Evolutionary conservation across 35 echinoderm and acorn worm species (phyloP), one percentile per base, ranked within the genome.

Genomic region (Amphiura filiformis): DNA sequence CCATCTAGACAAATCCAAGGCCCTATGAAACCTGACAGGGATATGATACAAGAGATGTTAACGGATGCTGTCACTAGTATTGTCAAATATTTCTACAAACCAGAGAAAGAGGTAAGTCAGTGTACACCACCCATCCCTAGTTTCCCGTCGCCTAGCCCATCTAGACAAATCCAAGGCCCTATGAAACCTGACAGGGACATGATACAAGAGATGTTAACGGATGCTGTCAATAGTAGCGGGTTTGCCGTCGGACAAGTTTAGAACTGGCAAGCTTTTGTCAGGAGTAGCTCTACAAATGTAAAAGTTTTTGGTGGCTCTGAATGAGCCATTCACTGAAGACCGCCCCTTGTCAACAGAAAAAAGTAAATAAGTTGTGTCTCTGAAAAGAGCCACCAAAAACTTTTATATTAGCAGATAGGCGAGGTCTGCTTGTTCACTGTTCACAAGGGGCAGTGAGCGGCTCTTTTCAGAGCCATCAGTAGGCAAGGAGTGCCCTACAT

Each of bases 61-160:
- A 99, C 96, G 4, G 96, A 99, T 90, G 96, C 93, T 0, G 93
- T 99, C 13, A 99, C 94, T 80, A 94, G 89, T 44, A 99, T 99
- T 65, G 96, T 99, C 83, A 99, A 99, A 82, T 90, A 99, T 75
- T 99, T 99, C 90, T 99, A 99, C 75, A 94, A 94, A 86, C 87
- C 96, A n/a, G 96, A 99, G 75, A 99, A 99, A 65, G 96, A 99
- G 96, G 96, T 99, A 28, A 84, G 83, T 34, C 34, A n/a, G 11
- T 56, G 88, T 37, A 97, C 91, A 37, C 86, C 91, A 11, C 95
- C 95, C 31, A 87, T 80, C 26, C 80, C 79, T 0, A 81, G 78
- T 33, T 87, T 84, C 1, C 90, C 90, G 0, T 82, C 87, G 4
- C 87, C 87, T 26, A 65, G 79, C 31, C 85, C 85, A 14, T 85